Evolutionary conservation across 2,113 vertebrate species (phyloP).

Genomic region (Pelvicachromis taeniatus): DNA sequence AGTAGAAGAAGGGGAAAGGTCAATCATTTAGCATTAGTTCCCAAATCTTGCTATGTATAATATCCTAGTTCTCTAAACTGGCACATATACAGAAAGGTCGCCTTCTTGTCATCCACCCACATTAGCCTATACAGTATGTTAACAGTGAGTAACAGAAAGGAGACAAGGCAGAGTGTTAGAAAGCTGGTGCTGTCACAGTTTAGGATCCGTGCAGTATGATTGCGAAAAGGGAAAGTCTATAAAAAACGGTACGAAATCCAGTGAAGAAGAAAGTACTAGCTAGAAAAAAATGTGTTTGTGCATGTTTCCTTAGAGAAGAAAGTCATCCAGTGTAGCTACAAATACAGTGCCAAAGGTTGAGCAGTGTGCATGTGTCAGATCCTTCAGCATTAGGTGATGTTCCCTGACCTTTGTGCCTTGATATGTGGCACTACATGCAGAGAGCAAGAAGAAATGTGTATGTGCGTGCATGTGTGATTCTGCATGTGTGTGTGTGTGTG

Average conservation of each 20-base stretch:
- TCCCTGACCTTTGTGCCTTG: slow-evolving; percentile 68
- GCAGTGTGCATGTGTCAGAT: slow-evolving; percentile 10
- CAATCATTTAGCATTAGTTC: neutral
- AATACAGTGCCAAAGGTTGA: slow-evolving; percentile 34
- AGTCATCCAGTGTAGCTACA: slow-evolving; percentile 49
- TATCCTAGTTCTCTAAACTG: neutral
- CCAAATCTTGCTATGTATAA: neutral
- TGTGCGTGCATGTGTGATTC: neutral
- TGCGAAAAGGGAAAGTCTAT: neutral
- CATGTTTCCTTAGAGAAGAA: slow-evolving; percentile 10
- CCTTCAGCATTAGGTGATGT: slow-evolving; percentile 30
- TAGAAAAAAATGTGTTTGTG: slow-evolving; percentile 24
- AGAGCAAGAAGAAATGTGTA: slow-evolving; percentile 49
- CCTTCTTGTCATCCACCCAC: neutral
- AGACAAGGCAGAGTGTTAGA: neutral
- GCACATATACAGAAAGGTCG: neutral
- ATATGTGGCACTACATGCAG: slow-evolving; percentile 64
- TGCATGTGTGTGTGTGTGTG: slow-evolving; percentile 11
- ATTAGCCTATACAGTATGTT: neutral
- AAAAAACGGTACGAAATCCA: slow-evolving; percentile 50
- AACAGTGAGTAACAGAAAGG: neutral
- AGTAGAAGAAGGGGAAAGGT: neutral
- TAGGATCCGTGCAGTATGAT: slow-evolving; percentile 19
- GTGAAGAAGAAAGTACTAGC: slow-evolving; percentile 26
- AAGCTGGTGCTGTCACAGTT: slow-evolving; percentile 60